Evolutionary conservation across 2,888 invertebrate genomes (phyloP).

Genomic region (Acrobasis repandana): DNA sequence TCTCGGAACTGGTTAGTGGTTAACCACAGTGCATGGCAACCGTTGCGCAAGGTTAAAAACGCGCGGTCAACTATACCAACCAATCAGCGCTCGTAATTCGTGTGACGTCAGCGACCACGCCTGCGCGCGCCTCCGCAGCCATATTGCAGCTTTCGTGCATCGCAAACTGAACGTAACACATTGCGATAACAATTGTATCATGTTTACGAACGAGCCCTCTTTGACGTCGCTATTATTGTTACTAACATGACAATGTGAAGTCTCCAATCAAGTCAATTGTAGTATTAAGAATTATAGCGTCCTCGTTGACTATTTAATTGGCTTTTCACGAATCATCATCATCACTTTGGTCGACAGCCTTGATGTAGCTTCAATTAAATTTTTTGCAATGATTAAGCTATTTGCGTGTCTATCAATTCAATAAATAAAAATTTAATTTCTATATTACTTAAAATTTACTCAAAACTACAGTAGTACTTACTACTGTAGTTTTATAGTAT

Average conservation of each 20-base stretch:
- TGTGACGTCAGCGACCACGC: constrained; percentile 80
- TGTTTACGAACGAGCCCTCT: constrained; percentile 41
- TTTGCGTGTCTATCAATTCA: constrained; percentile 21
- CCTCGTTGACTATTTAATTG: constrained; percentile 35
- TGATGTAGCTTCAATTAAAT: constrained; percentile 25
- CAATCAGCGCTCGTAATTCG: constrained; percentile 57
- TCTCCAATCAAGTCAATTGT: constrained; percentile 45
- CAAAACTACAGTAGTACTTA: too few species aligned
- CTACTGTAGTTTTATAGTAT: too few species aligned
- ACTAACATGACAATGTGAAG: constrained; percentile 37
- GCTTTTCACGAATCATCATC: constrained; percentile 37
- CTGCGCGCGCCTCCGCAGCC: constrained; percentile 80
- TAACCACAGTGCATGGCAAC: constrained; percentile 70
- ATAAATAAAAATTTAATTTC: not conserved
- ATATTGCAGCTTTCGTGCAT: constrained; percentile 60
- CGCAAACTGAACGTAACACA: constrained; percentile 43
- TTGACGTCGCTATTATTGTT: constrained; percentile 22
- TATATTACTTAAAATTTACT: too few species aligned
- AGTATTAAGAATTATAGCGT: constrained; percentile 37
- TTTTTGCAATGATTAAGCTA: constrained; percentile 24
- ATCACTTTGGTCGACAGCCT: constrained; percentile 26
- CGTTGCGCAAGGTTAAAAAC: constrained; percentile 77
- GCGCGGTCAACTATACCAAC: constrained; percentile 56
- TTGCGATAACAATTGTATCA: constrained; percentile 46
- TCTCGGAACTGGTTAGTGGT: constrained; percentile 61